Evolutionary conservation across 2,113 vertebrate species (phyloP), one percentile per base, ranked within the genome.

Genomic region (Sapajus apella): DNA sequence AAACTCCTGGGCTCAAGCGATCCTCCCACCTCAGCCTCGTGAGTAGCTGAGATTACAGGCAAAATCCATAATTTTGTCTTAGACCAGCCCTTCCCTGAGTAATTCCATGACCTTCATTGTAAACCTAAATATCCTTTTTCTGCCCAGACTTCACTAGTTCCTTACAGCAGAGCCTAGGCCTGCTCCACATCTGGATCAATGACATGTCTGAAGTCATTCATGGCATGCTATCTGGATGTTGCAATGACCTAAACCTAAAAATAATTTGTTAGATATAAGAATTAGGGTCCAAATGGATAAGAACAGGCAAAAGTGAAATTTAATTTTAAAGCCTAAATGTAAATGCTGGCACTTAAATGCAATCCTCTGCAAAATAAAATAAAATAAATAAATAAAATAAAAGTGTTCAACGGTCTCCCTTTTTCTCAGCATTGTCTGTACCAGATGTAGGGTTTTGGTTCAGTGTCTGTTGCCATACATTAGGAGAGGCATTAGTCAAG

Each of bases 261-360:
- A 52, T 43, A 68, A 82, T 87, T 66, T 72, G 40, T 64, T 87
- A 72, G 84, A 7, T 87, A 83, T 37, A 45, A 18, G 52, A 95
- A 92, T 37, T 27, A 50, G 16, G 8, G 14, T 76, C 70, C 50
- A 52, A 85, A 95, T 88, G 43, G 18, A 80, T 81, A 45, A 21
- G 3, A 95, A 66, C 3, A 1, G 40, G 47, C 30, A 95, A 73
- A 79, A 83, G 40, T 32, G 7, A 87, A 70, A 80, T 87, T 83
- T 79, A 83, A 96, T 83, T 84, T 92, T 87, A 90, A 95, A 17
- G 35, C 16, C 23, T 18, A 92, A 88, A 97, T 47, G 20, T 64
- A 94, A 87, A 89, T 87, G 85, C 37, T 47, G 32, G 83, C 87
- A 76, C 50, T 90, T 52, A 77, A 83, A 27, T 11, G 80, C 18